Conservation (phyloP, 2,797 vertebrate species). For the Sebastes trivittatus region DNA sequence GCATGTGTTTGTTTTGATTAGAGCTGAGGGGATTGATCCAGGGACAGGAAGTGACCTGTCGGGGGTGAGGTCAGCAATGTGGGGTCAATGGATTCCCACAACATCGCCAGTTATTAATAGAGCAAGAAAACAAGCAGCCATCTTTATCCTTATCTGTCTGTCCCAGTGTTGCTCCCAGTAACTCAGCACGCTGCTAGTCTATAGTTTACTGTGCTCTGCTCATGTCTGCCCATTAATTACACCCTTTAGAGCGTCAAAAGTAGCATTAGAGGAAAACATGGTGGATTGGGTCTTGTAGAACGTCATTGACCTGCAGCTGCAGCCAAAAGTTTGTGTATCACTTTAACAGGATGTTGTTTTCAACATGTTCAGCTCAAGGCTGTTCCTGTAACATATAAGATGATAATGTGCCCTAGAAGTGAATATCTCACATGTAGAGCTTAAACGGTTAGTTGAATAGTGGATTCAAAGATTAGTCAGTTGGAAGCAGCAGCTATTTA, state of each 20-base stretch:
- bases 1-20: slow-evolving; percentile 64
- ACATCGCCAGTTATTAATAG: slow-evolving; percentile 62
- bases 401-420: not conserved
- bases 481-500: too few relatives aligned
- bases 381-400: not conserved
- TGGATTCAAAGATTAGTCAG: not conserved
- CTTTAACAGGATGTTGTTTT: not conserved
- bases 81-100: slow-evolving; percentile 76
- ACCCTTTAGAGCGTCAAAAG: not conserved
- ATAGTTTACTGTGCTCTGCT: not conserved
- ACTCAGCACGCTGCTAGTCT: not conserved
- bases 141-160: not conserved
- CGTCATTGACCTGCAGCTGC: not conserved
- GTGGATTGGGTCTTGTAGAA: not conserved
- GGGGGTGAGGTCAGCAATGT: slow-evolving; percentile 47
- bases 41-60: slow-evolving; percentile 70
- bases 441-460: not conserved
- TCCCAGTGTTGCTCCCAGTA: not conserved
- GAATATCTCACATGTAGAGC: not conserved
- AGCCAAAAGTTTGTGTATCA: not conserved
- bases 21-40: slow-evolving; percentile 45
- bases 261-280: not conserved
- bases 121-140: slow-evolving; percentile 1
- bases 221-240: slow-evolving; percentile 5
- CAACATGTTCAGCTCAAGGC: not conserved